These are phyloP conservation scores for Stenurella melanura DNA, from an alignment of 2,888 invertebrate genomes.

Conservation along the genomic window DNA sequence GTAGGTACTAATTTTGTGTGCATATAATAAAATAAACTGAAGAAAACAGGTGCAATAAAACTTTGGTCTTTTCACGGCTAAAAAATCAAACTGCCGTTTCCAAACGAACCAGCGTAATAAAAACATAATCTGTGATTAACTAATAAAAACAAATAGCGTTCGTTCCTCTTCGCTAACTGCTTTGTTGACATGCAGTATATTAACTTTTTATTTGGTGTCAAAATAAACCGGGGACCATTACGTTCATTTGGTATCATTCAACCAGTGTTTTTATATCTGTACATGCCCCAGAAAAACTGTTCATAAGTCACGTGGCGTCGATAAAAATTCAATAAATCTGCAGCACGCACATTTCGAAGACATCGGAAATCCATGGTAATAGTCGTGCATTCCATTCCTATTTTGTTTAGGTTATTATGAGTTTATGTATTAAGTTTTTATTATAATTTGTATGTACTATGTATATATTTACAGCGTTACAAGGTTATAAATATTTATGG, in stretches of 20 bases:
- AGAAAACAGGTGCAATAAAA: too few species aligned
- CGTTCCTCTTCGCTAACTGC: conserved; percentile 11
- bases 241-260: conserved; percentile 20
- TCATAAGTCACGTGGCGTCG: conserved; percentile 20
- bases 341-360: neutral
- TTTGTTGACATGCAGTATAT: conserved; percentile 23
- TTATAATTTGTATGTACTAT: neutral
- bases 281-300: conserved; percentile 23
- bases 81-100: conserved; percentile 4
- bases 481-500: conserved; percentile 31
- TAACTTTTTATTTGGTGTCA: conserved; percentile 40
- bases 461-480: conserved; percentile 10
- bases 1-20: too few species aligned
- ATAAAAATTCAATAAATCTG: conserved; percentile 32
- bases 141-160: conserved; percentile 37
- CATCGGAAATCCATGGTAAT: neutral
- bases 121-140: conserved; percentile 42
- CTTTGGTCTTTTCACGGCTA: too few species aligned
- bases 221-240: conserved; percentile 37
- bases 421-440: conserved; percentile 21
- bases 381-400: conserved; percentile 20
- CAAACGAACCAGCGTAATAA: conserved; percentile 39
- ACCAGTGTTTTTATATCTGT: conserved; percentile 26
- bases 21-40: too few species aligned
- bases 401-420: conserved; percentile 25